Base-by-base conservation (phyloP, 53 echinoderm and acorn worm species). In the Glandiceps talaboti region DNA sequence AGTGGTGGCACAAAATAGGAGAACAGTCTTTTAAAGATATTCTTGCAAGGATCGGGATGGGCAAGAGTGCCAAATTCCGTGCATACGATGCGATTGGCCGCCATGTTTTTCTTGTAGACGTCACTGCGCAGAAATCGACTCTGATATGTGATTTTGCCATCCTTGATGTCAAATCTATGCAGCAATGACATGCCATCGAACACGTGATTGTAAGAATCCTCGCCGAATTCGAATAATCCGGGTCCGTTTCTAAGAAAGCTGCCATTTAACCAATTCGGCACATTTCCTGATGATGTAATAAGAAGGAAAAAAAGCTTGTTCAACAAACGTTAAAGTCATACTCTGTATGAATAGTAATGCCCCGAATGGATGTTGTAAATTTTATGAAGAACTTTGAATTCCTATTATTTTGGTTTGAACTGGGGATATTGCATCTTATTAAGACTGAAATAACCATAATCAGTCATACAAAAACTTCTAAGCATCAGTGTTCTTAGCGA, bases 21-120 rank as follows among this genome's bases (percentile, higher is more conserved):
- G 79, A 87, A 80, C 30, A 94, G 75, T 29, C 94, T 77, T 28
- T 86, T 80, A 81, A 94, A 85, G 20, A 89, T 82, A 73, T 87
- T 91, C 89, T 88, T 89, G 81, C 94, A 94, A 1, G 94, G 94
- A 79, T 94, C 94, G 14, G 94, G 91, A 28, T 91, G 79, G 28
- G 83, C 81, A 32, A 76, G 28, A 20, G 91, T 91, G 30, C 91
- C 94, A 83, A 91, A 89, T 32, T 88, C 89, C 25, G 82, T 75
- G 77, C 83, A 81, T 30, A 89, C 86, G 27, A 94, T 79, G 25
- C 94, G 85, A 33, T 94, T 89, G 64, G 89, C 81, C 30, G 85
- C 91, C 77, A 77, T 84, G 25, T 85, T 83, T 75, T 83, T 85
- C 30, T 79, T 64, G 78, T 94, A 94, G 14, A 84, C 79, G 14